A percentile compares a stretch with the other conserved stretches of the same genome.
Evolutionary conservation across 2,113 vertebrate genomes (phyloP).

Genomic region (Rana temporaria): DNA sequence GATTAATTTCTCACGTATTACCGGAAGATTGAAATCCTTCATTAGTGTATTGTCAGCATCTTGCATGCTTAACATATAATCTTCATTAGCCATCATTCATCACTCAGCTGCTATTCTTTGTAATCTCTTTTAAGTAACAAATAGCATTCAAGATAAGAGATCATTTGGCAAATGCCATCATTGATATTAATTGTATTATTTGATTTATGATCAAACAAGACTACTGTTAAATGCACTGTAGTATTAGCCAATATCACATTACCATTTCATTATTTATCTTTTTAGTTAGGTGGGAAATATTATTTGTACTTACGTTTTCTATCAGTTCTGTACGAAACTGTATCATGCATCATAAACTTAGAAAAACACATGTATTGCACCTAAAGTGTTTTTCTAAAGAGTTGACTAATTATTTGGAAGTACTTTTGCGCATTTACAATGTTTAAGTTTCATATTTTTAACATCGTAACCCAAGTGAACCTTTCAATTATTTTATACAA

Average conservation of each 20-base stretch:
- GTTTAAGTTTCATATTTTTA: too few species aligned
- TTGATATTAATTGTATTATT: slow-evolving; percentile 26
- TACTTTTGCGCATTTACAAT: too few species aligned
- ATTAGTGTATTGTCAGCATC: slow-evolving; percentile 41
- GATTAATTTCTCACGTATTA: background rate
- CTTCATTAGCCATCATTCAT: slow-evolving; percentile 44
- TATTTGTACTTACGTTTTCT: too few species aligned
- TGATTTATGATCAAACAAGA: slow-evolving; percentile 23
- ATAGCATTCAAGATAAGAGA: slow-evolving; percentile 34
- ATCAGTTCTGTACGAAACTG: too few species aligned
- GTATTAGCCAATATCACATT: background rate
- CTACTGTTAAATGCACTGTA: background rate
- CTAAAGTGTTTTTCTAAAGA: too few species aligned
- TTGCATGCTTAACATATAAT: slow-evolving; percentile 42
- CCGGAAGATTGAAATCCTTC: slow-evolving; percentile 1
- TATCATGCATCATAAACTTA: too few species aligned
- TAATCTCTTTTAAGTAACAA: slow-evolving; percentile 20
- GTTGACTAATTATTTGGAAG: too few species aligned
- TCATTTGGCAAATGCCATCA: slow-evolving; percentile 3
- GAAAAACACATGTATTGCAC: too few species aligned
- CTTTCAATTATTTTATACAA: too few species aligned
- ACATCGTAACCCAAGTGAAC: too few species aligned
- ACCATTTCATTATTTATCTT: background rate
- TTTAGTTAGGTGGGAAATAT: too few species aligned
- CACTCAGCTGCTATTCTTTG: slow-evolving; percentile 6